Base-by-base conservation (phyloP, 2,888 invertebrate species). In the Lasioglossum leucozonium region DNA sequence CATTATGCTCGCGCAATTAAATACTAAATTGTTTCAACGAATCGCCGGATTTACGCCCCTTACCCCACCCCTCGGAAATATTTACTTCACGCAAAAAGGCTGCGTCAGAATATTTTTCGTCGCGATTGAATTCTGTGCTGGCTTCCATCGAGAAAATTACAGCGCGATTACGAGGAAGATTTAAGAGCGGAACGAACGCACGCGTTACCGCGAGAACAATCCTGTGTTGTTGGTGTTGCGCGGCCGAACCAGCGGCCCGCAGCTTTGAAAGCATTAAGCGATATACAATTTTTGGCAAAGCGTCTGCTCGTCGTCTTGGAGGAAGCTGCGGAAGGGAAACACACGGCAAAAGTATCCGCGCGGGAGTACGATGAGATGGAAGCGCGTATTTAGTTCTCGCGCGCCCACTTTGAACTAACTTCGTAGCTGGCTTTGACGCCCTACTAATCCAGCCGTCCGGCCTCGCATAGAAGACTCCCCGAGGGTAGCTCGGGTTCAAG, bases 351-450 rank as follows among this genome's bases (percentile, higher is more conserved):
- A 77, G 80, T 82, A 69, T 79, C 72, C 69, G 79, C 8, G 30
- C 65, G 34, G 16, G 34, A 65, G 65, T 72, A 76, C 71, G 81
- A 82, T 51, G 77, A 81, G 84, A 84, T 84, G 82, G 81, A 81
- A 84, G 78, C 79, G 78, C 79, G 88, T 90, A 90, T 90, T 90
- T 92, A 89, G 87, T 90, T 90, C 82, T 90, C 88, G 87, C 89
- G 87, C 89, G 90, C 88, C 86, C 89, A 79, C 83, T 91, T 91
- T 89, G 84, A 89, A 78, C 82, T 83, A 89, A 90, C 90, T 92
- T 85, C 88, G 87, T 89, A 91, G 91, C 89, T 91, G 88, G 92
- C 93, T 94, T 94, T 92, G 93, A 93, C 93, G 91, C 92, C 91
- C 90, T 90, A 92, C 91, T 94, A 94, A 94, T 93, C 93, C 93